These are phyloP conservation scores for Pantala flavescens DNA, from an alignment of 1,140 invertebrate genomes.

Conservation along the genomic window DNA sequence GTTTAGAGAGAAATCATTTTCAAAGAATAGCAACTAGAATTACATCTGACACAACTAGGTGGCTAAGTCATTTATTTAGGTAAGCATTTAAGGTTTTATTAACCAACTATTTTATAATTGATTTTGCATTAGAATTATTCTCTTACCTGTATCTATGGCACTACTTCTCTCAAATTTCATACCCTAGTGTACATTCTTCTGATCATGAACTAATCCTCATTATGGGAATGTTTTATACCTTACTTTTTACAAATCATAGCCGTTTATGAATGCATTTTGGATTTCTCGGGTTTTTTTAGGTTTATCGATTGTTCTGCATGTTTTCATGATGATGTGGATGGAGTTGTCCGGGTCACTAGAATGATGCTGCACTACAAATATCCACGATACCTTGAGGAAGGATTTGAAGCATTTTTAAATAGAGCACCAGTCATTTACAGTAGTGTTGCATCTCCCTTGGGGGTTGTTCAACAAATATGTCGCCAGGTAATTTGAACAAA, in stretches of 20 bases:
- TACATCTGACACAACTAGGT: constrained; percentile 61
- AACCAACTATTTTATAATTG: too few species aligned
- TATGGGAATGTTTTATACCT: too few species aligned
- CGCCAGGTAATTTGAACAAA: constrained; percentile 45
- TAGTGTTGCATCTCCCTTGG: constrained; percentile 59
- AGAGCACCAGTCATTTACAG: constrained; percentile 73
- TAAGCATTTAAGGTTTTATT: constrained; percentile 29
- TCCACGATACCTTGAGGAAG: constrained; percentile 68
- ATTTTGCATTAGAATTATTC: too few species aligned
- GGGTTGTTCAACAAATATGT: constrained; percentile 68
- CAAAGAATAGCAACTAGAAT: constrained; percentile 58
- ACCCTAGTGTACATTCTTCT: too few species aligned
- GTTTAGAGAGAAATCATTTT: constrained; percentile 55
- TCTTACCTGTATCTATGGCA: too few species aligned
- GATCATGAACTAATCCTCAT: too few species aligned
- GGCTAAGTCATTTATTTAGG: constrained; percentile 71
- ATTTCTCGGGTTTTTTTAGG: constrained; percentile 32
- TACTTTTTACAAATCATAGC: too few species aligned
- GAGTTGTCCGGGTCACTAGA: constrained; percentile 61
- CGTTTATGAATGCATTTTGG: too few species aligned
- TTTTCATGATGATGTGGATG: constrained; percentile 70
- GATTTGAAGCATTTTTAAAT: constrained; percentile 60
- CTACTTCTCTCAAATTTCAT: too few species aligned
- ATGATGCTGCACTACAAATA: constrained; percentile 71
- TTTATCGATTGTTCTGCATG: constrained; percentile 56